Evolutionary conservation across 2,888 invertebrate genomes (phyloP).

Genomic region (Bimastos eiseni): DNA sequence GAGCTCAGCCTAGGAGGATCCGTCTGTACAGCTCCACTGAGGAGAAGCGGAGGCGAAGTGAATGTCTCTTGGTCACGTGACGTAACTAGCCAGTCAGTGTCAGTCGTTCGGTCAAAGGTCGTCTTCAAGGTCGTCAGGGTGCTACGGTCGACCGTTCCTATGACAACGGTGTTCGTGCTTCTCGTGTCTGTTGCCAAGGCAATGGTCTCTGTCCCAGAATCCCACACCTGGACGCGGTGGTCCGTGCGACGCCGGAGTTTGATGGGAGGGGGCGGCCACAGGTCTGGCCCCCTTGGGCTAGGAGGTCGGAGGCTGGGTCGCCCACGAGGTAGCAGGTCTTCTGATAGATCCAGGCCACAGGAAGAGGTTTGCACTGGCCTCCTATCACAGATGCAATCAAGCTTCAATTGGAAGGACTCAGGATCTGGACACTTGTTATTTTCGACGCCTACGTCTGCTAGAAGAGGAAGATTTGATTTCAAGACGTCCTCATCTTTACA

Average conservation of each 20-base stretch:
- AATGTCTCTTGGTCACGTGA: constrained; percentile 26
- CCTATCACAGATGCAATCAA: neutral
- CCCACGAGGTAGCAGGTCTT: neutral
- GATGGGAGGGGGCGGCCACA: neutral
- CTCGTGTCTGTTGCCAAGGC: constrained; percentile 22
- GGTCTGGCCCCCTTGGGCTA: neutral
- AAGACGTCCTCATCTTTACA: too few species aligned
- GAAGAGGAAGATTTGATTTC: too few species aligned
- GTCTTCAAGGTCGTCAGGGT: constrained; percentile 8
- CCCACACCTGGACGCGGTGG: neutral
- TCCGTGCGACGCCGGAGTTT: constrained; percentile 15
- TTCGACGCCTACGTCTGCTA: neutral
- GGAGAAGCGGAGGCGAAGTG: neutral
- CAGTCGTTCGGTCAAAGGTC: neutral
- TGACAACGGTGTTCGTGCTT: constrained; percentile 14
- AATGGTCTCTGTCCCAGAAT: constrained; percentile 21
- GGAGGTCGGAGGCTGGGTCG: neutral
- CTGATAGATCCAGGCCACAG: neutral
- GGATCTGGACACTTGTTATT: too few species aligned
- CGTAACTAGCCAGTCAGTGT: constrained; percentile 1
- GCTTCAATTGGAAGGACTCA: neutral
- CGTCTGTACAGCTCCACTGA: neutral
- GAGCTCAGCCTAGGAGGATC: neutral
- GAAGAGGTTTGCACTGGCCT: neutral
- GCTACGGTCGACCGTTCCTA: constrained; percentile 21